Conservation (phyloP, 92 coral and sea anemone species). For the Paragorgia papillata region DNA sequence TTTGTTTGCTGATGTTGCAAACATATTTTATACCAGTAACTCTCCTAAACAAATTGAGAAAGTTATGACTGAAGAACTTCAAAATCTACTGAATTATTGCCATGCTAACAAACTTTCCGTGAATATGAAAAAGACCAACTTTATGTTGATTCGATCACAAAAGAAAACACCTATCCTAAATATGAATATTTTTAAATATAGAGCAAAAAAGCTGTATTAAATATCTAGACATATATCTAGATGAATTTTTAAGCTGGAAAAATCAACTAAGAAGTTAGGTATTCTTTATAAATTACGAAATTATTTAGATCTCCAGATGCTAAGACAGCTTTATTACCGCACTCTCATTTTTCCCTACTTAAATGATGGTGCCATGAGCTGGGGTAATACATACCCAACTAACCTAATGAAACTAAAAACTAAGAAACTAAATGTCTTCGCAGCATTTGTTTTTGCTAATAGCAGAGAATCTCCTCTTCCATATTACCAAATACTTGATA, state of each 20-base stretch:
- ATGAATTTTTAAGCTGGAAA: conserved; percentile 45
- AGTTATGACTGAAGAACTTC: conserved; percentile 43
- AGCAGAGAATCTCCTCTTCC: no score
- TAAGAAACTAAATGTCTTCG: no score
- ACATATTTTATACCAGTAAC: conserved; percentile 49
- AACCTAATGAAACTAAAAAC: no score
- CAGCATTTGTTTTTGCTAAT: no score
- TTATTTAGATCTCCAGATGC: no score
- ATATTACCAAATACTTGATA: no score
- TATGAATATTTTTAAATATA: not conserved
- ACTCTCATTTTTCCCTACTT: no score
- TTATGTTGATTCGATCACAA: conserved; percentile 47
- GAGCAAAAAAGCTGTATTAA: conserved; percentile 38
- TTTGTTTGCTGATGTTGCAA: conserved; percentile 62
- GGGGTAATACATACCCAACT: no score
- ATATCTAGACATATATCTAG: conserved; percentile 56
- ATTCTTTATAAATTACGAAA: no score
- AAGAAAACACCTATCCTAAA: not conserved
- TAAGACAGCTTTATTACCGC: no score
- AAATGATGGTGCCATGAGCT: no score
- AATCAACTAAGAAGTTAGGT: no score
- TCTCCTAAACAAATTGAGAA: conserved; percentile 15
- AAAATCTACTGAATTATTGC: conserved; percentile 41
- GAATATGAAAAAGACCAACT: conserved; percentile 45
- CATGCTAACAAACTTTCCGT: conserved; percentile 43